A percentile compares a stretch with the other conserved stretches of the same genome.
phyloP scores from a whole-genome alignment of 2,113 vertebrate species.

The Misgurnus anguillicaudatus region DNA sequence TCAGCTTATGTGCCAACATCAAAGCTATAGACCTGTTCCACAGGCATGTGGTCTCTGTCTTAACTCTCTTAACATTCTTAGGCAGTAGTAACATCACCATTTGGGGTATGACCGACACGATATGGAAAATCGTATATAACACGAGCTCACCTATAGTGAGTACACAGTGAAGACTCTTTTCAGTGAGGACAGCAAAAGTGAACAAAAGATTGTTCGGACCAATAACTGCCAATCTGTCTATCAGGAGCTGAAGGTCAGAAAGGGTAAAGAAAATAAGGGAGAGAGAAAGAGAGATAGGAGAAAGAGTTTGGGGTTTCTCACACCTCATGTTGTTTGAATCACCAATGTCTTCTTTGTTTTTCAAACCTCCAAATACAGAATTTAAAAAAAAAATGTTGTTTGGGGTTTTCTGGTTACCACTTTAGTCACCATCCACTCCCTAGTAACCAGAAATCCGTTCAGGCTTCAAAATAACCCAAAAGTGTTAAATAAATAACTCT shows the following conservation, averaged over 20 bases:
- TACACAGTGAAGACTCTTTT: background rate
- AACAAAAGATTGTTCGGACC: background rate
- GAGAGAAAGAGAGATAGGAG: conserved; percentile 9
- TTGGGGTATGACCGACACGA: background rate
- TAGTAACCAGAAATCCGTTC: no score
- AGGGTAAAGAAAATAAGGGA: background rate
- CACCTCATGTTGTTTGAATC: no score
- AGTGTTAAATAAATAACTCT: no score
- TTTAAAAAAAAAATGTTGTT: no score
- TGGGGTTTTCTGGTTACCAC: no score
- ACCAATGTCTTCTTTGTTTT: no score
- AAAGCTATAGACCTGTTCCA: conserved; percentile 40
- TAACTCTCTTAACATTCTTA: conserved; percentile 21
- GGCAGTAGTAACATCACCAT: background rate
- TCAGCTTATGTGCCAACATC: conserved; percentile 49
- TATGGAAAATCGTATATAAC: background rate
- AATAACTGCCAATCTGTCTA: conserved; percentile 23
- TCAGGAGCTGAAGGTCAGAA: conserved; percentile 10
- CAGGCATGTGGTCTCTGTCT: background rate
- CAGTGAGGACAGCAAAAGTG: background rate
- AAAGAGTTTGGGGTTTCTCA: background rate
- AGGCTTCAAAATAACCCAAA: no score
- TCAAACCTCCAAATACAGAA: no score
- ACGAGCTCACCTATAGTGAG: background rate
- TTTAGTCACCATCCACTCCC: no score